Evolutionary conservation across 2,113 vertebrate species (phyloP).

Genomic region (Gymnorhina tibicen): DNA sequence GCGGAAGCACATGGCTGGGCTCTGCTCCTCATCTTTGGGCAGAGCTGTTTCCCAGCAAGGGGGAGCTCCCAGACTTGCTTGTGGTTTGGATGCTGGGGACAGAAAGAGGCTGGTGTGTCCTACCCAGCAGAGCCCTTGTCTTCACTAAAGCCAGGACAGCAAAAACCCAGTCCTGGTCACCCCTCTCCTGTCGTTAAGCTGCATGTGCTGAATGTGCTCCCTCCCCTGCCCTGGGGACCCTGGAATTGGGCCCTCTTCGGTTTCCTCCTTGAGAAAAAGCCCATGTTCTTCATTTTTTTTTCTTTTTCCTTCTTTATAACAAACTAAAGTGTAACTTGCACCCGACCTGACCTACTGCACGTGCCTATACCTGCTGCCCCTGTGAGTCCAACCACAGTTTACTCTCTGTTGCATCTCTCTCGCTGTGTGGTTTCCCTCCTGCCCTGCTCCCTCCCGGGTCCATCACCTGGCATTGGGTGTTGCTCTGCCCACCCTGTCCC

Average conservation of each 20-base stretch:
- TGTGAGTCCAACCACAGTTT: conserved; percentile 64
- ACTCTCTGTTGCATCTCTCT: conserved; percentile 57
- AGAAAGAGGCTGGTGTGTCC: background rate
- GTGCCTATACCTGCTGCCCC: conserved; percentile 59
- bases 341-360: conserved; percentile 54
- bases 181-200: conserved; percentile 5
- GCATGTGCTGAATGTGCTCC: conserved; percentile 36
- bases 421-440: background rate
- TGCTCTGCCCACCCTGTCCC: background rate
- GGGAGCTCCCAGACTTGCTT: background rate
- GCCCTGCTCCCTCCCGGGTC: background rate
- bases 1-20: accelerated
- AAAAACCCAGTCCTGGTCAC: conserved; percentile 12
- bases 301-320: conserved; percentile 58
- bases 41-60: background rate
- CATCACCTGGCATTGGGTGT: background rate
- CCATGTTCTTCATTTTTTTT: conserved; percentile 28
- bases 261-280: conserved; percentile 30
- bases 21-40: background rate
- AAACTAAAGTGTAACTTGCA: conserved; percentile 67
- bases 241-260: background rate
- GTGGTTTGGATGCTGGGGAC: background rate
- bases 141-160: conserved; percentile 60
- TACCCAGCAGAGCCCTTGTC: background rate
- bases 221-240: background rate